These are phyloP conservation scores for Oedothorax gibbosus DNA, from an alignment of 1,140 invertebrate genomes.

Conservation along the genomic window DNA sequence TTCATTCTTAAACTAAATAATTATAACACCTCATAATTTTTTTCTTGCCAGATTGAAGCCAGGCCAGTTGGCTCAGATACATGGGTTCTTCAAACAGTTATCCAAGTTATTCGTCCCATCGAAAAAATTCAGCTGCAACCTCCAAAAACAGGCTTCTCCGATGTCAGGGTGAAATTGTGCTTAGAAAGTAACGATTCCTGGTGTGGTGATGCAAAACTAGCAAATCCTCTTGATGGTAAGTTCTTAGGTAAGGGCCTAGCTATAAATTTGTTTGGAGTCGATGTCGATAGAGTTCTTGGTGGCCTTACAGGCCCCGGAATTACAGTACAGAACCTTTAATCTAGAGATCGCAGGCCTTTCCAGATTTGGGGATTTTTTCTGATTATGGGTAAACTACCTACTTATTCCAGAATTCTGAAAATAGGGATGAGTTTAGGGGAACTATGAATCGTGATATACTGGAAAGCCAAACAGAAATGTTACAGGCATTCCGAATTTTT, in stretches of 20 bases:
- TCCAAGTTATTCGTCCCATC: constrained; percentile 50
- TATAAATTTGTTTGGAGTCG: not conserved
- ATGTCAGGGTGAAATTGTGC: constrained; percentile 82
- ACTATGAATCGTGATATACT: no score
- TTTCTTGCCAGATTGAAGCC: constrained; percentile 60
- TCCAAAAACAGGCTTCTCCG: constrained; percentile 63
- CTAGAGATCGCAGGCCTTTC: no score
- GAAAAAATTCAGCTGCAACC: constrained; percentile 70
- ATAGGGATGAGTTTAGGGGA: no score
- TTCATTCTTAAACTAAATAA: no score
- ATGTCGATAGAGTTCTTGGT: no score
- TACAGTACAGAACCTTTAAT: no score
- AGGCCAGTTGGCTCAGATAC: constrained; percentile 47
- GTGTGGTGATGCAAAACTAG: constrained; percentile 76
- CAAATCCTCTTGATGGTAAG: constrained; percentile 60
- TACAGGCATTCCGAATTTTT: no score
- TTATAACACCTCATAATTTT: not conserved
- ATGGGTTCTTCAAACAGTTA: constrained; percentile 60
- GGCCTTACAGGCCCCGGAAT: no score
- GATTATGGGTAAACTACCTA: not conserved
- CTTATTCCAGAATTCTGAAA: not conserved
- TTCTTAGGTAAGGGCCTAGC: not conserved
- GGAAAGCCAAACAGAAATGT: no score
- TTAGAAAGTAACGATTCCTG: constrained; percentile 80
- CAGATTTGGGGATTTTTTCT: not conserved